Base-by-base conservation (phyloP, 1,140 invertebrate species). In the Brachionus plicatilis region DNA sequence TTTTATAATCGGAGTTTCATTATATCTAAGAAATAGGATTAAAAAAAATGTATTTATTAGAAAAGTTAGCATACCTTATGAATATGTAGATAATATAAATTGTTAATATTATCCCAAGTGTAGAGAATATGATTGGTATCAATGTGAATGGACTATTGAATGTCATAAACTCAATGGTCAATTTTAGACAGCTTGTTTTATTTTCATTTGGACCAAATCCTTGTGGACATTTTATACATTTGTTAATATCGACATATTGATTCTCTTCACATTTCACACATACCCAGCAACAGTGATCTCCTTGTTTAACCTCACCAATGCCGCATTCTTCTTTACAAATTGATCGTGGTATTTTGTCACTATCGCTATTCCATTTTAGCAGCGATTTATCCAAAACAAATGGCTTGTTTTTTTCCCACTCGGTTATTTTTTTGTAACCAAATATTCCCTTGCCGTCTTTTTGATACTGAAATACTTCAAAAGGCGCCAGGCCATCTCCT, bases 381-480 rank as follows among this genome's bases (percentile, higher is more conserved):
- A 68, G 3, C 27, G n/a, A 20, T 45, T 20, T 82, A 27, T 65
- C 65, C 12, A 82, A 65, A 8, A 45, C 53, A 68, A 82, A 82
- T 45, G 79, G 53, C 14, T 82, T 82, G 12, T 82, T 82, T 45
- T 65, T 60, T 68, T 82, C 79, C 79, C 79, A 82, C 65, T 82
- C 79, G 29, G 53, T 82, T 84, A 84, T 84, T 84, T 84, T 84
- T 60, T 70, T 70, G 41, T 84, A 84, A 41, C 66, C 60, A 29
- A 84, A 84, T 29, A 50, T 20, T 24, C 66, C 66, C 6, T 24
- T 70, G 33, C 53, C 45, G 17, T 65, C 12, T 56, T 84, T 43
- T 50, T 92, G 92, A 88, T 92, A 93, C 86, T 93, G 92, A 88
- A 92, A 93, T 85, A 93, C 93, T 86, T 92, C 92, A 87, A 93